These are phyloP conservation scores for Muricea muricata DNA, from an alignment of 92 coral and sea anemone species.

Conservation along the genomic window DNA sequence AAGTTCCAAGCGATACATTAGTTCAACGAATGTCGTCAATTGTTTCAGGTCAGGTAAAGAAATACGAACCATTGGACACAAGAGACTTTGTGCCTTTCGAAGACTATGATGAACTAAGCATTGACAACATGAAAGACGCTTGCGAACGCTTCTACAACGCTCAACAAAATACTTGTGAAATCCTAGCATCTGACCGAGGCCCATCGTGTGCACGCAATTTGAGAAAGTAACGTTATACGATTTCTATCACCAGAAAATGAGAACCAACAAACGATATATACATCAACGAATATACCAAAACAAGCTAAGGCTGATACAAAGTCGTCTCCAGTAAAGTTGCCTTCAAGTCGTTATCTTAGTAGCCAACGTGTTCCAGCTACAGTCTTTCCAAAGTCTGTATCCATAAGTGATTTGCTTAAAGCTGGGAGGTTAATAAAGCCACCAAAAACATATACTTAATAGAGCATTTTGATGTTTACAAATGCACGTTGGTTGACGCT, in stretches of 20 bases:
- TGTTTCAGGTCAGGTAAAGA: conserved; percentile 41
- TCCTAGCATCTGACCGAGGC: conserved; percentile 9
- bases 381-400: conserved; percentile 43
- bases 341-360: neutral
- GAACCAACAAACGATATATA: neutral
- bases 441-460: conserved; percentile 37
- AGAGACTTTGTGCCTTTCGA: conserved; percentile 40
- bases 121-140: conserved; percentile 46
- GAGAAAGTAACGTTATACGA: neutral
- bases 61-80: conserved; percentile 49
- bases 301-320: neutral
- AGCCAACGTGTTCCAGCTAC: conserved; percentile 1
- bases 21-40: conserved; percentile 27
- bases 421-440: conserved; percentile 3
- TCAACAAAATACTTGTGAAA: neutral
- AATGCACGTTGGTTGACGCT: conserved; percentile 38
- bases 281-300: neutral
- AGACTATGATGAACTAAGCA: conserved; percentile 28
- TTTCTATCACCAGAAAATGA: neutral
- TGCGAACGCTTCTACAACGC: conserved; percentile 12
- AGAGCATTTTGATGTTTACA: conserved; percentile 57
- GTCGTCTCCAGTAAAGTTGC: neutral
- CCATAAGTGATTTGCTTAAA: neutral
- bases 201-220: neutral
- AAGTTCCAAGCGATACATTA: conserved; percentile 31